Conservation (phyloP, 2,888 invertebrate species). For the Neoscelio sp. region DNA sequence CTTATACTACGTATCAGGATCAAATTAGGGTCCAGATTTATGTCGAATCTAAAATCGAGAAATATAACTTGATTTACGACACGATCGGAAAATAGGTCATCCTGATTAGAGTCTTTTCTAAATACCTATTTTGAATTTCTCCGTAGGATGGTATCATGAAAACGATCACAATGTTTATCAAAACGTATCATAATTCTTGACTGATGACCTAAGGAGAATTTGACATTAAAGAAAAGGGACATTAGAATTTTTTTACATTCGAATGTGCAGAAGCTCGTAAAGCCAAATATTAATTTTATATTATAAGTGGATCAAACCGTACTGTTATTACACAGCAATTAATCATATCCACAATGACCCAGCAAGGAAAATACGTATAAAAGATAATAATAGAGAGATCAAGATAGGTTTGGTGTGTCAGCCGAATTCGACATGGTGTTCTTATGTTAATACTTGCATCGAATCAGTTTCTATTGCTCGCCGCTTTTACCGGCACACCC, state of each 20-base stretch:
- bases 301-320: background rate
- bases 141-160: constrained; percentile 34
- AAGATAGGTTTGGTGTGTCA: constrained; percentile 73
- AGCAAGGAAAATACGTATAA: constrained; percentile 31
- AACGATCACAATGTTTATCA: constrained; percentile 51
- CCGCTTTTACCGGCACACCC: constrained; percentile 40
- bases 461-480: constrained; percentile 75
- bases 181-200: constrained; percentile 36
- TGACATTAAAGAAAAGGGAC: constrained; percentile 26
- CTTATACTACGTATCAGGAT: constrained; percentile 21
- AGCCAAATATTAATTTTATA: constrained; percentile 27
- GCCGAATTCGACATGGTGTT: constrained; percentile 80
- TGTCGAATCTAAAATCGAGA: constrained; percentile 53
- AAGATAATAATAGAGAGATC: constrained; percentile 77
- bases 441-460: constrained; percentile 81
- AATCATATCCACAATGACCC: constrained; percentile 32
- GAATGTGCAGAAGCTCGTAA: too few species aligned
- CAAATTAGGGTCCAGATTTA: constrained; percentile 55
- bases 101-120: constrained; percentile 51
- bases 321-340: constrained; percentile 24
- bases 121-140: constrained; percentile 44
- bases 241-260: constrained; percentile 3
- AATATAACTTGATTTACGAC: constrained; percentile 43
- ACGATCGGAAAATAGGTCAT: constrained; percentile 44
- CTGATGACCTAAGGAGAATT: constrained; percentile 31